Conservation (phyloP, 2,113 vertebrate species). For the Rafetus swinhoei region DNA sequence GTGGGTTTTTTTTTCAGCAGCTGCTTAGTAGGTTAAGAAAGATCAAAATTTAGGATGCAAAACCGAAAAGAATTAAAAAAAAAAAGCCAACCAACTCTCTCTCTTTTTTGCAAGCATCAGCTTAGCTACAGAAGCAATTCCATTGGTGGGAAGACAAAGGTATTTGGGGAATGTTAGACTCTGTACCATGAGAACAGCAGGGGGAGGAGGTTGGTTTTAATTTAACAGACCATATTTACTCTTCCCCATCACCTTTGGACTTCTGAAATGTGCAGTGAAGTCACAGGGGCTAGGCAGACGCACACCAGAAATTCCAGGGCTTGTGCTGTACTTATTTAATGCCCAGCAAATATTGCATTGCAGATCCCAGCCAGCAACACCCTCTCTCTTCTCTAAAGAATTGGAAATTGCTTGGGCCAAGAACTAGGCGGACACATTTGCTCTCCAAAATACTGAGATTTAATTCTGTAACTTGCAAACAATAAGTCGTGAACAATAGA, state of each 20-base stretch:
- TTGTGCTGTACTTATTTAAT: constrained; percentile 11
- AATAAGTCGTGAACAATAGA: not conserved
- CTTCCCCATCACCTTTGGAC: constrained; percentile 73
- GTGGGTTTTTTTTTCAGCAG: not conserved
- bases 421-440: not conserved
- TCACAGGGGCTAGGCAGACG: not conserved
- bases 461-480: constrained; percentile 54
- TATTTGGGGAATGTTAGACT: constrained; percentile 77
- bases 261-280: constrained; percentile 27
- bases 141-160: constrained; percentile 71
- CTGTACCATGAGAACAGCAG: constrained; percentile 69
- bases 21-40: not conserved
- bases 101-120: constrained; percentile 63
- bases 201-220: constrained; percentile 73
- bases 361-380: not conserved
- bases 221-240: constrained; percentile 70
- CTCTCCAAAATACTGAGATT: constrained; percentile 51
- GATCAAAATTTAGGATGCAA: not conserved
- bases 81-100: not conserved
- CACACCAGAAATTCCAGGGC: constrained; percentile 13
- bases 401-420: not conserved
- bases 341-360: not conserved
- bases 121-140: constrained; percentile 48
- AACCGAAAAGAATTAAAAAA: not conserved
- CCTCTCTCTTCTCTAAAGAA: not conserved